Evolutionary conservation across 2,888 invertebrate genomes (phyloP), one percentile per base, ranked within the genome.

Genomic region (Mesodorylaimus sp.): DNA sequence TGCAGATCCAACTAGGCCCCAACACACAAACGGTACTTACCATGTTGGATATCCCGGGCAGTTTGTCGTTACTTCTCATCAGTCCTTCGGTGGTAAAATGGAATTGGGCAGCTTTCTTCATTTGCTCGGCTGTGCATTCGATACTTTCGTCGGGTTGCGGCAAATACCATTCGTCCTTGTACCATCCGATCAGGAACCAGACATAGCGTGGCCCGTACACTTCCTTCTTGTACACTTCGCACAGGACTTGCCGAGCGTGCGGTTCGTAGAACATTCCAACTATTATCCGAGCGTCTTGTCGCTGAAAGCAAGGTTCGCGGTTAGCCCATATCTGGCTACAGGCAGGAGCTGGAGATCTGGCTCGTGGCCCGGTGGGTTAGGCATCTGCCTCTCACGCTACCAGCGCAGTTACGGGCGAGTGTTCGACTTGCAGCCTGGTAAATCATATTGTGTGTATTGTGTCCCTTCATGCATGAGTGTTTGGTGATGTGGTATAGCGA

Each of bases 131-230:
- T 0, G 88, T 88, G 67, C 97, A 97, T 55, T 85, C 81, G 54
- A 95, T 81, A 46, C 81, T 80, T 67, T 88, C 86, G 39, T 70
- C 70, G 3, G 55, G 54, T 3, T 83, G 82, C 5, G 81, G 79
- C 66, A 85, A 83, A 68, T 86, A 97, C 97, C 97, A 99, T 66
- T 93, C 89, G 69, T 97, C 91, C 66, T 95, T 91, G 70, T 97
- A 97, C 91, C 91, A 93, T 78, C 91, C 97, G 61, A 97, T 95
- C 70, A 97, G 89, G 70, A 95, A 89, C 97, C 97, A 97, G 26
- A 97, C 95, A 71, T 93, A 85, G 38, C 84, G 83, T 60, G 86
- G 83, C 19, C 95, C 97, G 66, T 84, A 95, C 24, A 97, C 74
- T 53, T 81, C 79, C 64, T 89, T 84, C 64, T 85, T 87, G 73